phyloP scores from a whole-genome alignment of 2,888 invertebrate genomes.

The Cyaniris semiargus region DNA sequence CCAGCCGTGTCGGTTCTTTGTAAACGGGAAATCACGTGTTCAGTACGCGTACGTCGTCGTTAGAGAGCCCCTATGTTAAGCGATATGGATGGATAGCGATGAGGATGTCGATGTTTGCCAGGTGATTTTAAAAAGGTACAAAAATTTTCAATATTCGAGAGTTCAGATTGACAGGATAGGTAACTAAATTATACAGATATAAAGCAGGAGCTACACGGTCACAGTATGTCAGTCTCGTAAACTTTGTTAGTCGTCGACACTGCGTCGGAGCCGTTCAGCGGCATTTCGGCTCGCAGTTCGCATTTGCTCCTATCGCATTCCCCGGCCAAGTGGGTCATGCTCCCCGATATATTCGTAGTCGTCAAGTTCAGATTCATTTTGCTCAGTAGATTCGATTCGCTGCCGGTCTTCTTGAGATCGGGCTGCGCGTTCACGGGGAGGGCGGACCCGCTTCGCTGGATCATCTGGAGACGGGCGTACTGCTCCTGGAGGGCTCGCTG shows the following conservation, averaged over 20 bases:
- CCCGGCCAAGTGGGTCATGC: conserved; percentile 65
- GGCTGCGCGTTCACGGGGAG: conserved; percentile 82
- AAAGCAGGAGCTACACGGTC: conserved; percentile 70
- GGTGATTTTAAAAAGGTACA: conserved; percentile 9
- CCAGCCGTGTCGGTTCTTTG: conserved; percentile 44
- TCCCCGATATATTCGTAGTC: conserved; percentile 61
- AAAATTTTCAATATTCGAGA: not conserved
- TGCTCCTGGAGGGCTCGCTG: conserved; percentile 95
- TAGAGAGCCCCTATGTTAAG: not conserved
- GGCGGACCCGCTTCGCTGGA: conserved; percentile 88
- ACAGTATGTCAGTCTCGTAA: conserved; percentile 97
- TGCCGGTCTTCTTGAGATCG: conserved; percentile 91
- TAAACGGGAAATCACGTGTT: conserved; percentile 15
- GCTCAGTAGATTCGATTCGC: conserved; percentile 91
- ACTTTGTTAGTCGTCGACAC: conserved; percentile 87
- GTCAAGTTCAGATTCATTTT: conserved; percentile 89
- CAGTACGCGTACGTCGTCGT: not conserved
- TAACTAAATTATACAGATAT: conserved; percentile 51
- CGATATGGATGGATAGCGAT: not conserved
- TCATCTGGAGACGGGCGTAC: conserved; percentile 92
- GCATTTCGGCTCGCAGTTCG: conserved; percentile 39
- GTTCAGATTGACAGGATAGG: not conserved
- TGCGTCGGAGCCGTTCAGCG: conserved; percentile 48
- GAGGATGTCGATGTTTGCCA: not conserved
- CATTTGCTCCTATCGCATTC: conserved; percentile 46